These are phyloP conservation scores for Mormyrus iriodes DNA, from an alignment of 2,113 vertebrate genomes.

Conservation along the genomic window DNA sequence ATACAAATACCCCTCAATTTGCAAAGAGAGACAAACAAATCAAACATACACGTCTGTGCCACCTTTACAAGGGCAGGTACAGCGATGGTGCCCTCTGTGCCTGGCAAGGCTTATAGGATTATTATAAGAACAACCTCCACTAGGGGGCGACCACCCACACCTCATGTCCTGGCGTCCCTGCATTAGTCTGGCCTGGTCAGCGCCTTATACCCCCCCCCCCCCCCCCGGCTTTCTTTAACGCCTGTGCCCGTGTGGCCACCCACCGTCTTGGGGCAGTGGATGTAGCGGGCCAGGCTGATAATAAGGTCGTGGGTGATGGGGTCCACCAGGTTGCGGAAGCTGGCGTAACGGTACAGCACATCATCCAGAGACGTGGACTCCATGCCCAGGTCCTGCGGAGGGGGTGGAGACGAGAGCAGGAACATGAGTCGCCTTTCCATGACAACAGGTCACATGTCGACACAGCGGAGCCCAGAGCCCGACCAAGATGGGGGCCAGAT, in stretches of 20 bases:
- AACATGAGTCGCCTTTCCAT: not conserved
- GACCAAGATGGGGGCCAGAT: not conserved
- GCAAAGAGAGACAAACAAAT: not conserved
- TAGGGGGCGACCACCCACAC: not conserved
- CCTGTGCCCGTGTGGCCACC: constrained; percentile 25
- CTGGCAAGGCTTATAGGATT: not conserved
- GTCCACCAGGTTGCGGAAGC: constrained; percentile 96
- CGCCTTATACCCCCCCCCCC: no score
- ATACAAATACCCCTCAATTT: not conserved
- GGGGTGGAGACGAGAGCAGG: not conserved
- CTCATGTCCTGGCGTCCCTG: not conserved
- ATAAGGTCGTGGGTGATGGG: constrained; percentile 97
- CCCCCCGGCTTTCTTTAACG: not conserved
- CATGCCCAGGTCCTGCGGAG: constrained; percentile 88
- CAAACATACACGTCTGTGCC: not conserved
- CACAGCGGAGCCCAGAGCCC: not conserved
- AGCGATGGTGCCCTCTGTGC: not conserved
- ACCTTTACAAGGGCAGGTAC: not conserved
- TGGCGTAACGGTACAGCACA: constrained; percentile 92
- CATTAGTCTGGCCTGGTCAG: constrained; percentile 19
- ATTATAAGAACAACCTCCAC: not conserved
- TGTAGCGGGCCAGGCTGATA: constrained; percentile 89
- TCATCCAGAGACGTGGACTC: constrained; percentile 96
- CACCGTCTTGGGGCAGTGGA: constrained; percentile 94
- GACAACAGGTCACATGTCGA: not conserved